Base-by-base conservation (phyloP, 2,113 vertebrate species). In the Zingel zingel region DNA sequence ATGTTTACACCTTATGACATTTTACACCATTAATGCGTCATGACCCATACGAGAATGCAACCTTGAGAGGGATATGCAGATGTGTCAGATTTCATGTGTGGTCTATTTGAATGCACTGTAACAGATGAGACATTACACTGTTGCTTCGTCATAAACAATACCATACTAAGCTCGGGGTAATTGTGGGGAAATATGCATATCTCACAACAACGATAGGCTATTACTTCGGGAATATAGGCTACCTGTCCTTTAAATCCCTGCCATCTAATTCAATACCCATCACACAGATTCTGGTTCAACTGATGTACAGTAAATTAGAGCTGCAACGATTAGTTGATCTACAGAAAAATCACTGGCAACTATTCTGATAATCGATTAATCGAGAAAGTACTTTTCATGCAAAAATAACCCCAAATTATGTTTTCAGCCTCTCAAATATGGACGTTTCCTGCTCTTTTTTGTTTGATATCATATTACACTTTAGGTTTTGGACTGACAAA, bases 21-120 rank as follows among this genome's bases (percentile, higher is more conserved):
- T 5, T 25, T 27, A 4, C 33, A 21, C 19, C n/a, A 10, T 53
- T 23, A 59, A 78, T 82, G 77, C 65, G 88, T 81, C 76, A 83
- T 64, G 68, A 86, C 70, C 67, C 64, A 48, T 64, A 8, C 30
- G 27, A 36, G 39, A 57, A n/a, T 79, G 72, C 85, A 89, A 86
- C 88, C 86, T 90, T 88, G 88, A 73, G 47, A 27, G 53, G 21
- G 62, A 21, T 85, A 21, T 85, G 79, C 83, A 86, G 77, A 74
- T 86, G 77, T 65, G 76, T 76, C 75, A 58, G 9, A 30, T 85
- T 64, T 66, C 25, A 14, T 68, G 30, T 74, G 75, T 72, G 18
- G 50, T 80, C 21, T 56, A 50, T 19, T 19, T 57, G 12, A 47
- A 56, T 59, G 57, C 25, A 69, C 33, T 51, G 47, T 54, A n/a